A percentile compares a stretch with the other conserved stretches of the same genome.
phyloP scores from a whole-genome alignment of 2,113 vertebrate genomes.

The Pollachius pollachius region DNA sequence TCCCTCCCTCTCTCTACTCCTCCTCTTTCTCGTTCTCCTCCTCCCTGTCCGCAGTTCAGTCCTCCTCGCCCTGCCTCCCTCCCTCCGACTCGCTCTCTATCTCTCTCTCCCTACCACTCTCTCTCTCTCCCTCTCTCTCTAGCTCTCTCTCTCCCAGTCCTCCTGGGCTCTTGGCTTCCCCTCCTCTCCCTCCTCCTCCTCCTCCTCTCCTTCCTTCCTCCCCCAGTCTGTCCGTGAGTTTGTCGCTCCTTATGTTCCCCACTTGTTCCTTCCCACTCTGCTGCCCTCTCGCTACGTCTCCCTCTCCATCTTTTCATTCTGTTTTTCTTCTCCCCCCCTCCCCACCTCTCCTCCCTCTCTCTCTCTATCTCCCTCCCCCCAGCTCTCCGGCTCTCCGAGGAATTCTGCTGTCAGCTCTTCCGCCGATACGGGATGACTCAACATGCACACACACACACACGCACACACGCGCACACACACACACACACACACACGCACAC shows the following conservation, averaged over 20 bases:
- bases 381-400: conserved; percentile 48
- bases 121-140: conserved; percentile 28
- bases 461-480: conserved; percentile 45
- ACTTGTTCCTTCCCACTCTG: conserved; percentile 37
- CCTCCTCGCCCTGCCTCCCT: conserved; percentile 11
- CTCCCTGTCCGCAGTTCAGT: background rate
- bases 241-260: no score
- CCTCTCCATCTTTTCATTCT: conserved; percentile 49
- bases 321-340: conserved; percentile 19
- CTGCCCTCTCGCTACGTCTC: conserved; percentile 5
- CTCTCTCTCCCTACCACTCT: conserved; percentile 6
- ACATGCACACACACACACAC: conserved; percentile 44
- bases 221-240: conserved; percentile 25
- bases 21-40: background rate
- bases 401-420: conserved; percentile 70
- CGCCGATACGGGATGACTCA: conserved; percentile 63
- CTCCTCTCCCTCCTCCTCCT: conserved; percentile 33
- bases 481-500: conserved; percentile 46
- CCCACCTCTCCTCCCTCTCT: conserved; percentile 23
- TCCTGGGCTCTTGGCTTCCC: background rate
- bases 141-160: conserved; percentile 35
- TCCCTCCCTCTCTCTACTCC: conserved; percentile 17
- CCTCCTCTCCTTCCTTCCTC: conserved; percentile 38
- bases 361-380: conserved; percentile 38
- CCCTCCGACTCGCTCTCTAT: conserved; percentile 6